Evolutionary conservation across 2,888 invertebrate species (phyloP).

Genomic region (Limnephilus marmoratus): DNA sequence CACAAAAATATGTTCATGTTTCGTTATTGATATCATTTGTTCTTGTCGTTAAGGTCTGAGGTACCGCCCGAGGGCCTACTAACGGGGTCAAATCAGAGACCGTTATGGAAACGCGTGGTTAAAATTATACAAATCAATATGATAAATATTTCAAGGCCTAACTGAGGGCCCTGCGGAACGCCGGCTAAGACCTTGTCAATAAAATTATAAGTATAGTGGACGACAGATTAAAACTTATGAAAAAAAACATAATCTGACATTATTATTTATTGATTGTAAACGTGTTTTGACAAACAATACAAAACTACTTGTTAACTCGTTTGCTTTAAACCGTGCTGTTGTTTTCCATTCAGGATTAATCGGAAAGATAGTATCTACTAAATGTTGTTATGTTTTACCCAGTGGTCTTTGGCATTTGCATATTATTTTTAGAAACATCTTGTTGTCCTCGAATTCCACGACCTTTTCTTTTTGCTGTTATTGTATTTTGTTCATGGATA

Average conservation of each 20-base stretch:
- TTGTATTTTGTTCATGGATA: no score
- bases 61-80: constrained; percentile 3
- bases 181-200: not conserved
- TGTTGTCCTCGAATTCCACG: not conserved
- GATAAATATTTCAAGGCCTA: constrained; percentile 2
- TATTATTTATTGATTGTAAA: not conserved
- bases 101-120: constrained; percentile 31
- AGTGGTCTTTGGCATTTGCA: not conserved
- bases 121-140: not conserved
- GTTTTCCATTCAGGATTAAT: not conserved
- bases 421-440: not conserved
- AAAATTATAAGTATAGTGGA: not conserved
- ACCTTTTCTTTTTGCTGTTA: no score
- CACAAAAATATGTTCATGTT: not conserved
- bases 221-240: not conserved
- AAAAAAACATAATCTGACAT: not conserved
- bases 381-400: not conserved
- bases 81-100: constrained; percentile 2
- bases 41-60: constrained; percentile 6
- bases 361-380: not conserved
- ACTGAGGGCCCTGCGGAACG: not conserved
- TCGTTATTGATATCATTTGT: constrained; percentile 7
- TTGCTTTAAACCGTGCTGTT: not conserved
- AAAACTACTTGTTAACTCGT: not conserved
- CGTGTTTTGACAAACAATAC: not conserved